Conservation (phyloP, 2,113 vertebrate species). For the Pseudonaja textilis region DNA sequence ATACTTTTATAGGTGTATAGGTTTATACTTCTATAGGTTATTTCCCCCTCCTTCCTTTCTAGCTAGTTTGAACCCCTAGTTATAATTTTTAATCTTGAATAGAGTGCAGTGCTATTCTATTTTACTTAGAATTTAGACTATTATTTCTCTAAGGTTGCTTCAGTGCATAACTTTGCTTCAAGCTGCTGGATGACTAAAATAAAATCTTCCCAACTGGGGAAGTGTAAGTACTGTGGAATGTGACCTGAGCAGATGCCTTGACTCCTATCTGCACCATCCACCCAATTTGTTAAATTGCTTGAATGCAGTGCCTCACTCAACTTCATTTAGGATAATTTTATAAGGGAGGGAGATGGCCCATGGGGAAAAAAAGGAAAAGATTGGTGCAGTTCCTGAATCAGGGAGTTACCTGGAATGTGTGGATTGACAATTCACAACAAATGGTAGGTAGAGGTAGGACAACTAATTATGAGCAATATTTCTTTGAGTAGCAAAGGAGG, state of each 20-base stretch:
- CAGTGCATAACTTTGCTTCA: not conserved
- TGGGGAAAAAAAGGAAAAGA: not conserved
- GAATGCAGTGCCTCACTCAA: not conserved
- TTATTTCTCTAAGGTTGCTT: not conserved
- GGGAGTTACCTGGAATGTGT: not conserved
- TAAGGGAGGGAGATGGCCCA: not conserved
- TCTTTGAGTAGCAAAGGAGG: not conserved
- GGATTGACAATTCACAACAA: not conserved
- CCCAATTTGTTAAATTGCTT: not conserved
- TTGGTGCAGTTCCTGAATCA: not conserved
- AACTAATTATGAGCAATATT: not conserved
- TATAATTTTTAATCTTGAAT: not conserved
- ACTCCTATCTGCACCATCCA: not conserved
- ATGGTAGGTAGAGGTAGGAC: not conserved
- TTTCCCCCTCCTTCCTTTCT: not conserved
- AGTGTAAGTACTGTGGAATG: not conserved
- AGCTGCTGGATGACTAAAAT: not conserved
- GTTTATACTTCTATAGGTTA: not conserved
- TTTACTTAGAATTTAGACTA: not conserved
- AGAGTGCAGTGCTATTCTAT: not conserved
- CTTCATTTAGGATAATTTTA: not conserved
- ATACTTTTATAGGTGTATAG: no score
- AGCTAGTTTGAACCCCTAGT: not conserved
- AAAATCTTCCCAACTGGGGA: not conserved
- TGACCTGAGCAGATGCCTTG: not conserved